These are phyloP conservation scores for Ephestia elutella DNA, from an alignment of 1,140 invertebrate species.

Conservation along the genomic window DNA sequence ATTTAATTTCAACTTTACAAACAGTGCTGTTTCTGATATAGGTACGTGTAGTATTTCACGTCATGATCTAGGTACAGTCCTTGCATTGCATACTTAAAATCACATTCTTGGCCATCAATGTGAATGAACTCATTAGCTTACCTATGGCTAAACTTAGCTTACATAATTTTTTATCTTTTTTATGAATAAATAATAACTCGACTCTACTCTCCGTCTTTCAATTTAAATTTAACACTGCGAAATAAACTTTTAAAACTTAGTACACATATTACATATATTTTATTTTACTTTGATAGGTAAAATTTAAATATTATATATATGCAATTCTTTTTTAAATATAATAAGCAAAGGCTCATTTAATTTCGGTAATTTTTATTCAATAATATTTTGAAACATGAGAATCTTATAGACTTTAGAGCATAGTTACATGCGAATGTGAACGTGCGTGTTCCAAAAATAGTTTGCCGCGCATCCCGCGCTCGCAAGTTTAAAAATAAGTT, in stretches of 20 bases:
- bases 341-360: too few species aligned
- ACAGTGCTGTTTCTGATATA: too few species aligned
- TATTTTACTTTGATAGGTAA: too few species aligned
- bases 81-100: constrained; percentile 5
- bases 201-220: too few species aligned
- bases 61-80: constrained; percentile 8
- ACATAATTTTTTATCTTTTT: too few species aligned
- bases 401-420: constrained; percentile 37
- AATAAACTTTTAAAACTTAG: not conserved
- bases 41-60: too few species aligned
- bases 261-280: too few species aligned
- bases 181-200: too few species aligned
- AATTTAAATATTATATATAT: too few species aligned
- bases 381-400: constrained; percentile 52
- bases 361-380: not conserved
- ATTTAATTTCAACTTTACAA: too few species aligned
- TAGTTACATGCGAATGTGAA: constrained; percentile 52
- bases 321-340: too few species aligned
- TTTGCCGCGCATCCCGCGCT: constrained; percentile 48
- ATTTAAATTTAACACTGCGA: too few species aligned
- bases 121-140: constrained; percentile 25
- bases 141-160: not conserved
- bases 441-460: constrained; percentile 63
- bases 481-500: constrained; percentile 59
- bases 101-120: constrained; percentile 20